Percentiles rank a stretch among this genome's conserved stretches.
Conservation (phyloP, 2,888 invertebrate species). For the Hemistola chrysoprasaria region DNA sequence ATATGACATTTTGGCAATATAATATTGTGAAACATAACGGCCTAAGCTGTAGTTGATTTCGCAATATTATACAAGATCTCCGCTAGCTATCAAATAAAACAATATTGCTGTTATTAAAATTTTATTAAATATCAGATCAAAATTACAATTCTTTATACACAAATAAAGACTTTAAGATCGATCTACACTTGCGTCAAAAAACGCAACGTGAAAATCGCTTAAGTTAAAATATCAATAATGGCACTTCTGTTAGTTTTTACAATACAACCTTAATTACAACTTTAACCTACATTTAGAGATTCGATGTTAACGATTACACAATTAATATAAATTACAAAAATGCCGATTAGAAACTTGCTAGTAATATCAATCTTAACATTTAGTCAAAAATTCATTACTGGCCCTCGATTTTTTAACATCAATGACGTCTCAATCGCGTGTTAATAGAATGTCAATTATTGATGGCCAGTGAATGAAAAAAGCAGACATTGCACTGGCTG, state of each 20-base stretch:
- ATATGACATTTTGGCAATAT: too few relatives aligned
- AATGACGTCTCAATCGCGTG: too few relatives aligned
- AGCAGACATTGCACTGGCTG: too few relatives aligned
- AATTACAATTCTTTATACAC: slow-evolving; percentile 30
- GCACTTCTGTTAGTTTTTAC: slow-evolving; percentile 56
- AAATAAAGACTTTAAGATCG: slow-evolving; percentile 21
- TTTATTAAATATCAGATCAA: slow-evolving; percentile 32
- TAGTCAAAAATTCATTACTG: slow-evolving; percentile 8
- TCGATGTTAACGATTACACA: too few relatives aligned
- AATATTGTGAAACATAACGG: too few relatives aligned
- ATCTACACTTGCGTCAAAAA: slow-evolving; percentile 7
- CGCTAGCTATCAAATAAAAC: slow-evolving; percentile 5
- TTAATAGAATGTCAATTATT: too few relatives aligned
- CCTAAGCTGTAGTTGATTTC: too few relatives aligned
- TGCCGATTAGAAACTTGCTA: slow-evolving; percentile 22
- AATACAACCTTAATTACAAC: slow-evolving; percentile 13
- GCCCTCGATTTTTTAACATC: not conserved
- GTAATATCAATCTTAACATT: slow-evolving; percentile 15
- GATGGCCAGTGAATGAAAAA: too few relatives aligned
- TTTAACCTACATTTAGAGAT: too few relatives aligned
- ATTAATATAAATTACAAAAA: slow-evolving; percentile 19
- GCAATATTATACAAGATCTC: too few relatives aligned
- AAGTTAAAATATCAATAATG: slow-evolving; percentile 60
- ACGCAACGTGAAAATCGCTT: slow-evolving; percentile 27
- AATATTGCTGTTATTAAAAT: slow-evolving; percentile 26